Evolutionary conservation across 2,113 vertebrate species (phyloP).

Genomic region (Argyrosomus japonicus): DNA sequence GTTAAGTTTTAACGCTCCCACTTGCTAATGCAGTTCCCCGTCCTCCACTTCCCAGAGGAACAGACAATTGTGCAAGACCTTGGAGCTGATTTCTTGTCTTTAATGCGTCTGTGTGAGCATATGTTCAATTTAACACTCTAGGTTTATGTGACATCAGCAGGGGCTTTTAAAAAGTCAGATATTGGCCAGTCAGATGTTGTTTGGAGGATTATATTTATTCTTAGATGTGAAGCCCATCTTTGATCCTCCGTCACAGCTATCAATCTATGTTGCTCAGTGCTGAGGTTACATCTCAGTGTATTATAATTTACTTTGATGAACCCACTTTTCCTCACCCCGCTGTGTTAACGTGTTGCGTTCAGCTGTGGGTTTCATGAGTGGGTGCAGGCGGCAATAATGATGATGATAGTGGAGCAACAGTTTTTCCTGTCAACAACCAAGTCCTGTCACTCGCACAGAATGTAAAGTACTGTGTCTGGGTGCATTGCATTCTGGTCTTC

Average conservation of each 20-base stretch:
- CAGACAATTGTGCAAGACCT: constrained; percentile 21
- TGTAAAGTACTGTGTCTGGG: constrained; percentile 11
- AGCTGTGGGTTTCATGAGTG: constrained; percentile 59
- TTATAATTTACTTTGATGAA: constrained; percentile 51
- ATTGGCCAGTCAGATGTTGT: not conserved
- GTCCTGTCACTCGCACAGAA: constrained; percentile 42
- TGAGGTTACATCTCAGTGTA: constrained; percentile 10
- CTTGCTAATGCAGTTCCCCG: constrained; percentile 33
- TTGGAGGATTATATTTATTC: not conserved
- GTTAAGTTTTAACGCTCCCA: constrained; percentile 26
- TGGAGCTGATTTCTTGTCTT: not conserved
- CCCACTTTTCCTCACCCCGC: constrained; percentile 39
- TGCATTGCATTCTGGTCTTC: constrained; percentile 31
- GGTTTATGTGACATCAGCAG: not conserved
- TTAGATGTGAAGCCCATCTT: not conserved
- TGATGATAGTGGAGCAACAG: constrained; percentile 66
- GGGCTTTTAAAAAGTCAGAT: not conserved
- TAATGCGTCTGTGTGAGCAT: constrained; percentile 26
- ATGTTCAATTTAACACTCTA: not conserved
- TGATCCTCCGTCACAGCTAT: not conserved
- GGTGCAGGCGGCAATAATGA: constrained; percentile 63
- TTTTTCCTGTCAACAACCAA: constrained; percentile 51
- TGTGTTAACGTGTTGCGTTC: constrained; percentile 57
- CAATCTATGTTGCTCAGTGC: not conserved
- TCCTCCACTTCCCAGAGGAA: constrained; percentile 13